These are phyloP conservation scores for Mus spretus DNA, from an alignment of 2,797 vertebrate species.

Conservation along the genomic window DNA sequence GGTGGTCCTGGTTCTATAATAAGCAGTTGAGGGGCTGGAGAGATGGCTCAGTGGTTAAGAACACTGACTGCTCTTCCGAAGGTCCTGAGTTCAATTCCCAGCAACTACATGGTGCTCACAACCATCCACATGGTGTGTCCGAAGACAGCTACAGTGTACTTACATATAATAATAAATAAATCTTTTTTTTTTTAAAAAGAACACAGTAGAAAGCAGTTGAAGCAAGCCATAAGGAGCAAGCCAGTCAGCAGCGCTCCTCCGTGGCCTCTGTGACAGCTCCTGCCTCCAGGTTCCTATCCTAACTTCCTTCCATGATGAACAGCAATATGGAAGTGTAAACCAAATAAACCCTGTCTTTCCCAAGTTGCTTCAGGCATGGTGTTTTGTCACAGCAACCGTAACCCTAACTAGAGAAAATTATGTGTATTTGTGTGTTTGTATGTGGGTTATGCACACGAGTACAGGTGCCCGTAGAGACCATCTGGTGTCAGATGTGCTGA, in stretches of 20 bases:
- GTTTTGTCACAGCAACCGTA: background rate
- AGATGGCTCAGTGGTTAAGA: too few relatives aligned
- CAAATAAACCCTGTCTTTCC: background rate
- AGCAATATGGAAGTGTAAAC: background rate
- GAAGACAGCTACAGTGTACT: too few relatives aligned
- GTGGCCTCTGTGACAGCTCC: background rate
- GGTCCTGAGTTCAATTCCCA: too few relatives aligned
- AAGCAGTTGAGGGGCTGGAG: too few relatives aligned
- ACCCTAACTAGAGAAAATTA: background rate
- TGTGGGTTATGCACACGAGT: background rate
- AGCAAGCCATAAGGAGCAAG: background rate
- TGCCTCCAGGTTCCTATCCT: background rate
- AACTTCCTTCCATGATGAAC: background rate
- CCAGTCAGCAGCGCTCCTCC: background rate
- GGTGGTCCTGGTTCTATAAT: background rate
- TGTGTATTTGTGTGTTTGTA: background rate
- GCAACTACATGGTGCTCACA: too few relatives aligned
- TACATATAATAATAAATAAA: too few relatives aligned
- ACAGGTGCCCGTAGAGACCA: background rate
- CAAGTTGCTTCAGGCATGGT: background rate
- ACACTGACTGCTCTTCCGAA: too few relatives aligned
- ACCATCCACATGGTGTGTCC: too few relatives aligned
- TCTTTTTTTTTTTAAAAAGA: too few relatives aligned
- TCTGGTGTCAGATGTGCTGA: background rate
- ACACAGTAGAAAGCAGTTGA: background rate